phyloP scores from a whole-genome alignment of 2,113 vertebrate species.

The Gavia stellata region DNA sequence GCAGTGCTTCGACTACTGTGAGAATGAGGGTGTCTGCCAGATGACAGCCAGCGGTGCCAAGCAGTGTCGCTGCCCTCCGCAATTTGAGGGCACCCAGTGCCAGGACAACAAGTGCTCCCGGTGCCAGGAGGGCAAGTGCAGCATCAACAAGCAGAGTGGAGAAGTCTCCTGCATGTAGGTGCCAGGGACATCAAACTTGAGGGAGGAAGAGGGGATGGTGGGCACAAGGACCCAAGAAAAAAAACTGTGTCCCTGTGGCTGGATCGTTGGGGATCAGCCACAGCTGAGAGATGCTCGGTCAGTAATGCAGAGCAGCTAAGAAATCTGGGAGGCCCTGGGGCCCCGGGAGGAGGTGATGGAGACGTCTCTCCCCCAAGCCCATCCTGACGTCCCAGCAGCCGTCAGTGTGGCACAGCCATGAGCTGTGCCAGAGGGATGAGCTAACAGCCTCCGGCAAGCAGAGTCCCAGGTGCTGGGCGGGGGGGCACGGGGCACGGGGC shows the following conservation, averaged over 20 bases:
- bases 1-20: constrained; percentile 86
- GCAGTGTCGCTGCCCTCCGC: constrained; percentile 80
- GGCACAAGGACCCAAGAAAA: background rate
- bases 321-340: background rate
- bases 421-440: background rate
- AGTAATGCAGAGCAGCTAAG: background rate
- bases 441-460: background rate
- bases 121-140: constrained; percentile 86
- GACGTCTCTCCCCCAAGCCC: background rate
- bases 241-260: accelerated
- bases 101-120: constrained; percentile 85
- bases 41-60: constrained; percentile 76
- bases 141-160: constrained; percentile 69
- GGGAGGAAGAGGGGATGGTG: background rate
- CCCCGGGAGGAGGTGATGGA: background rate
- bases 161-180: constrained; percentile 87
- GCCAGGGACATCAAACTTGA: accelerated
- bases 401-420: accelerated
- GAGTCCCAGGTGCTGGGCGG: accelerated
- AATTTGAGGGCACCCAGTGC: constrained; percentile 80
- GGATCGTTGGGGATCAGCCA: accelerated
- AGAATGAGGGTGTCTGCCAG: constrained; percentile 84
- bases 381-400: background rate
- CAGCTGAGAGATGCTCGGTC: background rate
- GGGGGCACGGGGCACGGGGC: background rate